Base-by-base conservation (phyloP, 2,888 invertebrate species). In the Thysanoteuthis rhombus region DNA sequence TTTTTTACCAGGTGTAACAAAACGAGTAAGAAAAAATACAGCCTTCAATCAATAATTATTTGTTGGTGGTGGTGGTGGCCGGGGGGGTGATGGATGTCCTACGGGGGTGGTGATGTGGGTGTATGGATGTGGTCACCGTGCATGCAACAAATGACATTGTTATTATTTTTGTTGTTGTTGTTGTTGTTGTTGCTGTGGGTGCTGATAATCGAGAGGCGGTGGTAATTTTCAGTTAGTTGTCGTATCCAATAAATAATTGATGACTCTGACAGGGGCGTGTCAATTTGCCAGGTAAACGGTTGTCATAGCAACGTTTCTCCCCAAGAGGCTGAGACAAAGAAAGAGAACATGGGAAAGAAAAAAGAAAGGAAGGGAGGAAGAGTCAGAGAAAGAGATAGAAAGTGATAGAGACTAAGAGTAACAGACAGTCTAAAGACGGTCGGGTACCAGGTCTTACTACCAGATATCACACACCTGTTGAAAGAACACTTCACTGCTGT, bases 231-330 rank as follows among this genome's bases (percentile, higher is more conserved):
- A n/a, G n/a, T n/a, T n/a, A 75, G 75, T 36, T 36, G 75, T 75
- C 16, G 75, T 75, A 36, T n/a, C 75, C n/a, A 36, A 36, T 75
- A 75, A 75, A 75, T 75, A n/a, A 75, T 75, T 75, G 75, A 75
- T 75, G 75, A 75, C 75, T 75, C 75, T 75, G 75, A 75, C 75
- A n/a, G 75, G 75, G 75, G 75, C 75, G 75, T 75, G 75, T 75
- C 75, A n/a, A 36, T 75, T 75, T 75, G 75, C 75, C 75, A 75
- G 75, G 75, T 75, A 75, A 40, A 42, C 10, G 39, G 91, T 91
- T 40, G 91, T 38, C n/a, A 45, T 40, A 45, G 91, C 32, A 91
- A 45, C 45, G 39, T 91, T 38, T 28, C 91, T 42, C 91, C 45
- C 32, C 22, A 91, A 45, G 40, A 91, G 91, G 40, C 28, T 45